A percentile compares a stretch with the other conserved stretches of the same genome.
Conservation (phyloP, 2,113 vertebrate genomes). For the Pimephales promelas region DNA sequence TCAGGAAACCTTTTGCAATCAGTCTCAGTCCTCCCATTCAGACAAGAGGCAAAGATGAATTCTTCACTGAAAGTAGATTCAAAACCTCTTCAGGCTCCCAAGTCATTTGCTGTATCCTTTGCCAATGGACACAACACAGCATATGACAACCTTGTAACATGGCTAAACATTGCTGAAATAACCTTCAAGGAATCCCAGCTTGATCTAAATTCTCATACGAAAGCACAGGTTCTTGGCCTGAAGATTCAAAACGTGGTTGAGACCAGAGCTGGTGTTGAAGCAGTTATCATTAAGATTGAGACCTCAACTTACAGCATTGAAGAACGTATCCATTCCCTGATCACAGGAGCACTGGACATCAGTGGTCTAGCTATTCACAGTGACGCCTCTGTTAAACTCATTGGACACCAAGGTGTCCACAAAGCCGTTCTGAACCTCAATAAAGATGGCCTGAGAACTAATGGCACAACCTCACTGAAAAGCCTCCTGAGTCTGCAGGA, state of each 20-base stretch:
- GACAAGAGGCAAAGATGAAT: constrained; percentile 69
- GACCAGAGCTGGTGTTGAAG: constrained; percentile 73
- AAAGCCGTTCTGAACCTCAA: constrained; percentile 81
- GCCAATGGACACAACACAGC: constrained; percentile 76
- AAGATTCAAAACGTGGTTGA: constrained; percentile 79
- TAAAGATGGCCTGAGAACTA: constrained; percentile 80
- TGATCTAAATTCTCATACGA: constrained; percentile 80
- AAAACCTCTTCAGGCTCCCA: constrained; percentile 76
- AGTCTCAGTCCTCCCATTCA: constrained; percentile 68
- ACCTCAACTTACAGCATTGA: constrained; percentile 75
- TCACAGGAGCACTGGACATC: constrained; percentile 79
- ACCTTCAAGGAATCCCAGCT: constrained; percentile 76
- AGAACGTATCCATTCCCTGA: constrained; percentile 73
- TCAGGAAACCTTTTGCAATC: constrained; percentile 72
- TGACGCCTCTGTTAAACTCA: constrained; percentile 76
- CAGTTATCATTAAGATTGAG: constrained; percentile 78
- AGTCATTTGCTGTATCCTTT: constrained; percentile 75
- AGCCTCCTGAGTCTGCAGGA: constrained; percentile 79
- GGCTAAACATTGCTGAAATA: constrained; percentile 77
- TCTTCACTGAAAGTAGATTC: constrained; percentile 82
- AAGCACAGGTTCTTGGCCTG: constrained; percentile 70
- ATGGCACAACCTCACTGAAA: constrained; percentile 79
- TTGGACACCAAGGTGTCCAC: constrained; percentile 78
- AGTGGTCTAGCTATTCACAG: constrained; percentile 72
- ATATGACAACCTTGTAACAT: constrained; percentile 75